Evolutionary conservation across 2,113 vertebrate species (phyloP).

Genomic region (Myotis davidii): DNA sequence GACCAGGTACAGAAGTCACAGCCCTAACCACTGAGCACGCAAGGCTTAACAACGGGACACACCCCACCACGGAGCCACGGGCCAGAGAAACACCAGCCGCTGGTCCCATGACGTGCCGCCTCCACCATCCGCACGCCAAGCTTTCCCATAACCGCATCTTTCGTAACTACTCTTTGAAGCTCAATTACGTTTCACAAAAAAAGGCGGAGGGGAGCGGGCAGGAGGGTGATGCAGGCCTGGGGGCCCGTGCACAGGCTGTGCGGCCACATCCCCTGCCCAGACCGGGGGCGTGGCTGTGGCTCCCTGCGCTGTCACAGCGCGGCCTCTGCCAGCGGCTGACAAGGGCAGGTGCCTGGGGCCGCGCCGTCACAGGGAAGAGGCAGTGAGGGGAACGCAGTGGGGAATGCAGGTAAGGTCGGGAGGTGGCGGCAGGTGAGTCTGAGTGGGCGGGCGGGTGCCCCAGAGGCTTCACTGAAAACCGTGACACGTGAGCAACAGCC

Average conservation of each 20-base stretch:
- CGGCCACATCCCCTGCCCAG: no score
- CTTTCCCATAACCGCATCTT: not conserved
- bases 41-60: not conserved
- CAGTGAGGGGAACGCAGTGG: not conserved
- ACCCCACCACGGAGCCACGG: not conserved
- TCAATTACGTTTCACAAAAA: not conserved
- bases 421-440: not conserved
- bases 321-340: not conserved
- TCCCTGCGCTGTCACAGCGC: not conserved
- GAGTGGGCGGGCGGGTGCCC: not conserved
- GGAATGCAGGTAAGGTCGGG: not conserved
- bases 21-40: not conserved
- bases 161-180: not conserved
- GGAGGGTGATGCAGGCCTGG: no score
- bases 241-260: no score
- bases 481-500: not conserved
- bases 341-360: no score
- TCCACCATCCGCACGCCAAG: not conserved
- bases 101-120: accelerated
- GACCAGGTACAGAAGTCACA: not conserved
- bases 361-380: not conserved
- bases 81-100: no score
- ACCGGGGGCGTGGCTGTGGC: not conserved
- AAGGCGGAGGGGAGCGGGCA: not conserved
- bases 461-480: accelerated